phyloP scores from a whole-genome alignment of 2,113 vertebrate genomes.

The Sprattus sprattus region DNA sequence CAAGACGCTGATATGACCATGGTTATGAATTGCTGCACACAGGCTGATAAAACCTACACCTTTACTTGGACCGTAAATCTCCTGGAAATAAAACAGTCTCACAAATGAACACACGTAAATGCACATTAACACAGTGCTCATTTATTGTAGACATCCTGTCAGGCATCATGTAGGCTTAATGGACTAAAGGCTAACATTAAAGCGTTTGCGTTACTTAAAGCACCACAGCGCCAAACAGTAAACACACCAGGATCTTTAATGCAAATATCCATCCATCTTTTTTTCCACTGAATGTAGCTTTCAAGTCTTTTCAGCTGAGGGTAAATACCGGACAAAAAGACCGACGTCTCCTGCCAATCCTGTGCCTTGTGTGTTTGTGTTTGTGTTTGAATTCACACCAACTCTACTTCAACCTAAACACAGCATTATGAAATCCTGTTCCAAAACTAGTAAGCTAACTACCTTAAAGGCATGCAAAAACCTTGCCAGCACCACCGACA shows the following conservation, averaged over 20 bases:
- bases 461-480: too few relatives aligned
- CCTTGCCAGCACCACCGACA: too few relatives aligned
- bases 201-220: too few relatives aligned
- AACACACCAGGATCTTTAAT: neutral
- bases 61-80: neutral
- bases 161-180: neutral
- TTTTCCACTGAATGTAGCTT: neutral
- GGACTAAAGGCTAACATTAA: neutral
- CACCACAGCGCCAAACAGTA: too few relatives aligned
- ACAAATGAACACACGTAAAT: neutral
- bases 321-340: neutral
- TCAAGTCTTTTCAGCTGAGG: neutral
- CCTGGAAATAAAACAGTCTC: neutral
- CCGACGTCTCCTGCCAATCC: too few relatives aligned
- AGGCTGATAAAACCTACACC: neutral
- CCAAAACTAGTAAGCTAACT: too few relatives aligned
- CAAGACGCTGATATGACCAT: neutral
- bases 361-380: too few relatives aligned
- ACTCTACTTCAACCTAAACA: too few relatives aligned
- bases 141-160: neutral
- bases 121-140: neutral
- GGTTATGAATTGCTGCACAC: neutral
- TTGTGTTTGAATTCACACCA: too few relatives aligned
- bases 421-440: too few relatives aligned
- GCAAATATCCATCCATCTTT: neutral